Base-by-base conservation (phyloP, 2,797 vertebrate species). In the Pangasius sanitwongsei region DNA sequence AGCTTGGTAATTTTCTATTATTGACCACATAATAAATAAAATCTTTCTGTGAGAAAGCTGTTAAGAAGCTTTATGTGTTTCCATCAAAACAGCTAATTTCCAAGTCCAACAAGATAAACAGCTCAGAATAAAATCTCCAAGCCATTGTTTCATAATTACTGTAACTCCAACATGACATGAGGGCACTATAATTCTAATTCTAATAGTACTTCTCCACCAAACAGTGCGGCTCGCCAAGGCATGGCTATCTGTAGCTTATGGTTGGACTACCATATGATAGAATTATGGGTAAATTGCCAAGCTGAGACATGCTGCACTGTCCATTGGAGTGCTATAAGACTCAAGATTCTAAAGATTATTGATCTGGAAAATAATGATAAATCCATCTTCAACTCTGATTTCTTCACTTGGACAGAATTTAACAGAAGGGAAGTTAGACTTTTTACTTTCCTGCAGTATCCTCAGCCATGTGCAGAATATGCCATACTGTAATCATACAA, bases 291-390 rank as follows among this genome's bases (percentile, higher is more conserved):
- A 69, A 85, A 13, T 55, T 85, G 9, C 18, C 7, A 16, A 31
- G 41, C 11, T 23, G 9, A 37, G 78, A 11, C 31, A 25, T 81
- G 55, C 81, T 61, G 34, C 55, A 85, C 23, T 77, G 25, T 77
- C 41, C 55, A 75, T 28, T 63, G 23, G 6, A 48, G 37, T 65
- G 34, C 34, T 78, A 48, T 59, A 23, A 86, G 9, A 44, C 28
- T 75, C 6, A 89, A 80, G 83, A 86, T 34, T 86, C 31, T 34
- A 88, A 91, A 93, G 92, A 94, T 95, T 95, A 93, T 94, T 94
- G 94, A 95, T 89, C 87, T 92, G 87, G 85, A 91, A 90, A 91
- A 91, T 87, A 89, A 83, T 48, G 69, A 84, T 80, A 53, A 91
- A 85, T 92, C 61, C 89, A 87, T 87, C 86, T 88, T 90, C 80